Evolutionary conservation across 2,888 invertebrate genomes (phyloP).

Genomic region (Rhimphoctona megacephalus): DNA sequence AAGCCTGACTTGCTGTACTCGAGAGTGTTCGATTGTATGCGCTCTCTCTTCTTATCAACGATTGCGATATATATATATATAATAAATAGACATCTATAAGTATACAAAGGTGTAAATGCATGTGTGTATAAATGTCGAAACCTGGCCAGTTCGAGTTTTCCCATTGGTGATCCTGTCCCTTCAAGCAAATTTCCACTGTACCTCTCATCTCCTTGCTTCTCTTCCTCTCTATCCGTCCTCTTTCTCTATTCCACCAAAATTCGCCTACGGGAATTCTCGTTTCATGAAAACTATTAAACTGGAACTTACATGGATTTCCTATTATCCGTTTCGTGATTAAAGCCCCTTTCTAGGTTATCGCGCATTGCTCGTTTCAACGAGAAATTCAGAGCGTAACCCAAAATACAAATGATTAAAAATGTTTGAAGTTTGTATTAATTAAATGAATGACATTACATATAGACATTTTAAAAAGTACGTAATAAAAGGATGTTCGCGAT

Average conservation of each 20-base stretch:
- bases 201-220: constrained; percentile 46
- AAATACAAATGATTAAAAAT: background rate
- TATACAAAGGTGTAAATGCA: constrained; percentile 3
- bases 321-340: constrained; percentile 65
- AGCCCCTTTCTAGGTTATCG: constrained; percentile 37
- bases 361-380: constrained; percentile 20
- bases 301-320: constrained; percentile 69
- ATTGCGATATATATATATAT: constrained; percentile 32
- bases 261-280: constrained; percentile 51
- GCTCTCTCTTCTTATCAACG: constrained; percentile 60
- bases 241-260: constrained; percentile 13
- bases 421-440: too few species aligned
- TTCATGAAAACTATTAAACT: constrained; percentile 69
- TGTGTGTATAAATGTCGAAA: constrained; percentile 26
- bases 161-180: constrained; percentile 43
- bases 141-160: constrained; percentile 43
- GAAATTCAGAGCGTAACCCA: background rate
- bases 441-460: too few species aligned
- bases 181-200: constrained; percentile 47
- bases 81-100: background rate
- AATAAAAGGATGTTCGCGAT: too few species aligned
- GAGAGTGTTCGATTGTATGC: constrained; percentile 56
- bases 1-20: constrained; percentile 57
- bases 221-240: background rate
- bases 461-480: too few species aligned